Conservation (phyloP, 2,797 vertebrate species). For the Australoheros facetus region DNA sequence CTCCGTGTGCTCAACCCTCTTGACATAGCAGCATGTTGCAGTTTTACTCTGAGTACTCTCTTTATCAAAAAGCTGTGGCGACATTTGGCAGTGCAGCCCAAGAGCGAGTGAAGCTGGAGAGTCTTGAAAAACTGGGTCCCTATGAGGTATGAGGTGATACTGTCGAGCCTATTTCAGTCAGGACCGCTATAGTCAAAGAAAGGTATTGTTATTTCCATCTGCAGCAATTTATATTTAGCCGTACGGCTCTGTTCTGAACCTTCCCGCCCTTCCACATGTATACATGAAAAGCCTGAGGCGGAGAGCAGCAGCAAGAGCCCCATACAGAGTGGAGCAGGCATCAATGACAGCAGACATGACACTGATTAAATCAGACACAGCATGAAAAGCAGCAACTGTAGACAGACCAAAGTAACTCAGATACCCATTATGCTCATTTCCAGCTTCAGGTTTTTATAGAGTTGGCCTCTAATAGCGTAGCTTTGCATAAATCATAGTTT, state of each 20-base stretch:
- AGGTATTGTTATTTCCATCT: background rate
- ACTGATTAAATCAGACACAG: constrained; percentile 2
- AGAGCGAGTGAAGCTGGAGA: background rate
- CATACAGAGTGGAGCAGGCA: background rate
- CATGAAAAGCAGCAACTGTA: constrained; percentile 7
- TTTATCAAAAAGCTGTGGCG: constrained; percentile 8
- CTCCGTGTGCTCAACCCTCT: background rate
- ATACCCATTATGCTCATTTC: background rate
- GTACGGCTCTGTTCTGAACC: constrained; percentile 1
- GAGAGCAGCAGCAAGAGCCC: background rate
- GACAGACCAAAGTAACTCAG: background rate
- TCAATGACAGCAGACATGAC: background rate
- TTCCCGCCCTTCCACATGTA: background rate
- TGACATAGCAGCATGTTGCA: constrained; percentile 16
- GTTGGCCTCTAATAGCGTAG: background rate
- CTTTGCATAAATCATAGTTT: background rate
- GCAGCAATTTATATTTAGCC: constrained; percentile 3
- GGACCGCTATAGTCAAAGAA: background rate
- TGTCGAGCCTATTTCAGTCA: background rate
- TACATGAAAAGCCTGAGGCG: background rate
- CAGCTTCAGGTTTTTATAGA: background rate
- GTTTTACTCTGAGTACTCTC: constrained; percentile 1
- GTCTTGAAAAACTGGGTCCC: background rate
- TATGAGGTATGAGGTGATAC: background rate
- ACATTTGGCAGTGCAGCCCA: background rate